These are phyloP conservation scores for Drosophila demipolita DNA, from an alignment of 2,888 invertebrate species.

Conservation along the genomic window DNA sequence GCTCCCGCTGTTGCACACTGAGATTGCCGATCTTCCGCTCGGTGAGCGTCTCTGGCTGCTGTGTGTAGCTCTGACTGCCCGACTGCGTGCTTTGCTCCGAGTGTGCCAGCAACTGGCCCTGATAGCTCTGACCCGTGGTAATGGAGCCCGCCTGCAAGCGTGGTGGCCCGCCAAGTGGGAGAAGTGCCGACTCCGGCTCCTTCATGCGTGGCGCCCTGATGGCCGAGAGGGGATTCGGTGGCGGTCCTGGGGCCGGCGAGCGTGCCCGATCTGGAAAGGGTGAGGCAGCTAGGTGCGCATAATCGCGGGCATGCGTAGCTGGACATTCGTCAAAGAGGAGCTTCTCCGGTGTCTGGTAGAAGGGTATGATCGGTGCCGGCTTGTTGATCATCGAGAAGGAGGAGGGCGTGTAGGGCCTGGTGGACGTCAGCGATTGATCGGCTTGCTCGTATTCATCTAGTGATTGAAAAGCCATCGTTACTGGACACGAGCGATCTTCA, in stretches of 20 bases:
- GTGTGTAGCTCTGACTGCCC: slow-evolving; percentile 84
- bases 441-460: slow-evolving; percentile 86
- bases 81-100: slow-evolving; percentile 85
- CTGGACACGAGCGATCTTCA: slow-evolving; percentile 86
- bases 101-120: slow-evolving; percentile 83
- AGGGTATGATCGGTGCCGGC: slow-evolving; percentile 91
- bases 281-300: slow-evolving; percentile 88
- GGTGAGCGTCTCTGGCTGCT: slow-evolving; percentile 86
- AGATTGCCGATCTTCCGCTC: slow-evolving; percentile 86
- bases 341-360: slow-evolving; percentile 90
- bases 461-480: slow-evolving; percentile 89
- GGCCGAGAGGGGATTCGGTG: slow-evolving; percentile 88
- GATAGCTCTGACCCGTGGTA: slow-evolving; percentile 84
- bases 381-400: slow-evolving; percentile 87
- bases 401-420: slow-evolving; percentile 88
- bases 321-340: slow-evolving; percentile 89
- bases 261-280: slow-evolving; percentile 89
- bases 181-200: slow-evolving; percentile 83
- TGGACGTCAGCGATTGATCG: slow-evolving; percentile 81
- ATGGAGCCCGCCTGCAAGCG: slow-evolving; percentile 83
- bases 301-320: slow-evolving; percentile 87
- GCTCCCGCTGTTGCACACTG: slow-evolving; percentile 86
- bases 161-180: slow-evolving; percentile 61
- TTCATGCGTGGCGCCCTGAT: slow-evolving; percentile 88
- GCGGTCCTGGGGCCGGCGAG: slow-evolving; percentile 90